Percentiles rank a stretch among this genome's conserved stretches.
Conservation (phyloP, 2,888 invertebrate genomes). For the Microdon myrmicae region DNA sequence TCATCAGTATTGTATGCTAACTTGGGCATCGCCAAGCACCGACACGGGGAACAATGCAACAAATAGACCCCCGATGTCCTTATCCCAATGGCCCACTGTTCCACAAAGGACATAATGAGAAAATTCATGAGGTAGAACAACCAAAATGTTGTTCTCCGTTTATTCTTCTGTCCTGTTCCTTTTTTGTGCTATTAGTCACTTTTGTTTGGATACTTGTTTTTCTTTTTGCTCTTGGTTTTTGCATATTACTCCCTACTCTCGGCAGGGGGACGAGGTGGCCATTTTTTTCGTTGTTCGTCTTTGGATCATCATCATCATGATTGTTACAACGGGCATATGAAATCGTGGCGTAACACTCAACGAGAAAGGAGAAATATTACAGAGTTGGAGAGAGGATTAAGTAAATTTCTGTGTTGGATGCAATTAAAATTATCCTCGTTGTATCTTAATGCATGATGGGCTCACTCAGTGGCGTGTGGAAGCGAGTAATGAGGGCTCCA, state of each 20-base stretch:
- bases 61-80: constrained; percentile 30
- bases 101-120: constrained; percentile 42
- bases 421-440: constrained; percentile 51
- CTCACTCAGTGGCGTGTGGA: constrained; percentile 26
- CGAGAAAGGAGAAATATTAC: constrained; percentile 32
- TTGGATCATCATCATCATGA: constrained; percentile 20
- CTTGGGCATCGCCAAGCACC: no score
- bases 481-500: constrained; percentile 34
- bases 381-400: constrained; percentile 35
- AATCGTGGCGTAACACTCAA: background rate
- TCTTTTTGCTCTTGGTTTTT: constrained; percentile 2
- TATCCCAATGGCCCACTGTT: constrained; percentile 37
- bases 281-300: background rate
- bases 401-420: constrained; percentile 51
- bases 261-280: background rate
- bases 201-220: background rate
- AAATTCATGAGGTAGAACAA: constrained; percentile 43
- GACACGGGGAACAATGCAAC: constrained; percentile 26
- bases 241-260: constrained; percentile 13
- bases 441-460: constrained; percentile 44
- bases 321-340: constrained; percentile 12
- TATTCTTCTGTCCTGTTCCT: constrained; percentile 12
- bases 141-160: constrained; percentile 8
- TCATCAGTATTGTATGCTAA: constrained; percentile 7
- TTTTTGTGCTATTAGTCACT: constrained; percentile 1